Evolutionary conservation across 2,888 invertebrate genomes (phyloP).

Genomic region (Didymodactylos carnosus): DNA sequence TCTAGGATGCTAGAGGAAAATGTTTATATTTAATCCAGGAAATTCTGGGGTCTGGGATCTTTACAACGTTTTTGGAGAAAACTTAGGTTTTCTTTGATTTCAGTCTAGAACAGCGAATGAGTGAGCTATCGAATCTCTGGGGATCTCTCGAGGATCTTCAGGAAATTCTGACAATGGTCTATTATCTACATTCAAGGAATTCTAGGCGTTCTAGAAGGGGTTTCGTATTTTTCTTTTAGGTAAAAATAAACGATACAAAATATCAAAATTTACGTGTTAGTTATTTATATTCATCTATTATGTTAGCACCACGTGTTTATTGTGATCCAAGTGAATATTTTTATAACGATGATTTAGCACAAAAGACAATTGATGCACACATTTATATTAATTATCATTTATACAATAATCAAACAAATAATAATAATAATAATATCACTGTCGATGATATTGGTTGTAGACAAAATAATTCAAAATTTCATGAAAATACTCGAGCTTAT

Average conservation of each 20-base stretch:
- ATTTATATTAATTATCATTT: conserved; percentile 28
- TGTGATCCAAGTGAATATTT: conserved; percentile 35
- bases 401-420: not conserved
- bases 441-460: not conserved
- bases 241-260: conserved; percentile 11
- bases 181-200: too few relatives aligned
- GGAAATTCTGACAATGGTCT: too few relatives aligned
- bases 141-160: too few relatives aligned
- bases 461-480: not conserved
- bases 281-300: conserved; percentile 32
- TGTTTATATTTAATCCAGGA: too few relatives aligned
- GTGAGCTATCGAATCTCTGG: too few relatives aligned
- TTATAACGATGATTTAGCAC: conserved; percentile 32
- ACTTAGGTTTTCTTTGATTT: too few relatives aligned
- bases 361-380: conserved; percentile 34
- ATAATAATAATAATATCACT: not conserved
- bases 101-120: too few relatives aligned
- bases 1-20: too few relatives aligned
- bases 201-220: too few relatives aligned
- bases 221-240: not conserved
- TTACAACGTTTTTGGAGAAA: too few relatives aligned
- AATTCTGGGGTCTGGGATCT: too few relatives aligned
- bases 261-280: conserved; percentile 27
- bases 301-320: conserved; percentile 33
- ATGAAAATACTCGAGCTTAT: conserved; percentile 24